These are phyloP conservation scores for Conops quadrifasciatus DNA, from an alignment of 2,888 invertebrate genomes.

Conservation along the genomic window DNA sequence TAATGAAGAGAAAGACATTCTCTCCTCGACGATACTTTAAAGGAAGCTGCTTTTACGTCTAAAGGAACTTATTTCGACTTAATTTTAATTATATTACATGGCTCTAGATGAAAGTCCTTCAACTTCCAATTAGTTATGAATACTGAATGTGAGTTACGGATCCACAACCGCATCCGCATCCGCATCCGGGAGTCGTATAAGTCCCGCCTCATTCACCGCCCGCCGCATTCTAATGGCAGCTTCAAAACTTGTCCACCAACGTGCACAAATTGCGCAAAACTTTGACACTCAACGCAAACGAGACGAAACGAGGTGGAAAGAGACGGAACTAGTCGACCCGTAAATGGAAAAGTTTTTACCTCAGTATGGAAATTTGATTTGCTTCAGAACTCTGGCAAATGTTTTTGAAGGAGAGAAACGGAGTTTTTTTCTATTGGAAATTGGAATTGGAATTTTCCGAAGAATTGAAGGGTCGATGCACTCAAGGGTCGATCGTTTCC, in stretches of 20 bases:
- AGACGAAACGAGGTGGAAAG: not conserved
- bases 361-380: slow-evolving; percentile 28
- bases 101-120: not conserved
- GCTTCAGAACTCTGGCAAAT: not conserved
- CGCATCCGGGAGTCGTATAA: not conserved
- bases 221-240: not conserved
- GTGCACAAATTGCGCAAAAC: slow-evolving; percentile 25
- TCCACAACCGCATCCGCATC: not conserved
- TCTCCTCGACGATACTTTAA: not conserved
- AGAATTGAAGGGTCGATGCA: not conserved
- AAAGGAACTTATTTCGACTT: slow-evolving; percentile 1
- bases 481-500: too few relatives aligned
- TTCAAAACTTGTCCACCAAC: slow-evolving; percentile 2
- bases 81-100: slow-evolving; percentile 2
- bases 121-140: slow-evolving; percentile 27
- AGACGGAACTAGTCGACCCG: too few relatives aligned
- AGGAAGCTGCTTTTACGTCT: not conserved
- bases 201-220: not conserved
- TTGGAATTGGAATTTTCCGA: not conserved
- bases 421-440: too few relatives aligned
- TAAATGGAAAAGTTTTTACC: slow-evolving; percentile 27
- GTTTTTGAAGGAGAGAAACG: not conserved
- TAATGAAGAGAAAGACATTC: too few relatives aligned
- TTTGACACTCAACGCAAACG: slow-evolving; percentile 7
- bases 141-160: slow-evolving; percentile 1